These are phyloP conservation scores for Eledone cirrhosa DNA, from an alignment of 2,888 invertebrate species.

Conservation along the genomic window DNA sequence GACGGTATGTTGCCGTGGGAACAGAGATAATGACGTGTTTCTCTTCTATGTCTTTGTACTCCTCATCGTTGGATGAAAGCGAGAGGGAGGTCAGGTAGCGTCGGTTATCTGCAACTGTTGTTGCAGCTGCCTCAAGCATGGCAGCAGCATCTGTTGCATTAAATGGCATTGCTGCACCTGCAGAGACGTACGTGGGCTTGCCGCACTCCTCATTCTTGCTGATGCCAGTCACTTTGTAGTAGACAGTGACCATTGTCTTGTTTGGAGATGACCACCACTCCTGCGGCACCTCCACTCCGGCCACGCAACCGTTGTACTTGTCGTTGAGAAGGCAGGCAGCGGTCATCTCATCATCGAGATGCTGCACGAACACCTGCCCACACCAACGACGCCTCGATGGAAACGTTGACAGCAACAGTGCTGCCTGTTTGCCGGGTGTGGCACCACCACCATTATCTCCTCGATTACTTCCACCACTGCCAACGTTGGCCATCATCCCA, in stretches of 20 bases:
- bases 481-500: conserved; percentile 37
- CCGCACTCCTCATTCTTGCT: conserved; percentile 59
- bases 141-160: neutral
- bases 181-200: conserved; percentile 55
- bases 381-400: conserved; percentile 47
- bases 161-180: conserved; percentile 40
- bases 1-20: conserved; percentile 88
- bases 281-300: conserved; percentile 86
- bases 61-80: conserved; percentile 42
- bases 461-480: conserved; percentile 30
- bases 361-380: conserved; percentile 63
- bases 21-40: conserved; percentile 85
- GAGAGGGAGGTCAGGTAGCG: conserved; percentile 46
- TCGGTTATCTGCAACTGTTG: conserved; percentile 43
- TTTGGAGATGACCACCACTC: conserved; percentile 79
- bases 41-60: conserved; percentile 83
- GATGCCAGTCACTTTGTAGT: conserved; percentile 80
- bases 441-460: conserved; percentile 33
- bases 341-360: conserved; percentile 73
- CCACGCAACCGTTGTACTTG: conserved; percentile 86
- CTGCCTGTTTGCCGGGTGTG: conserved; percentile 34
- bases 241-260: conserved; percentile 75
- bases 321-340: conserved; percentile 94
- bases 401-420: neutral
- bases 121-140: neutral